Percentiles rank a stretch among this genome's conserved stretches.
phyloP scores from a whole-genome alignment of 2,888 invertebrate genomes.

The Lycia hirtaria region DNA sequence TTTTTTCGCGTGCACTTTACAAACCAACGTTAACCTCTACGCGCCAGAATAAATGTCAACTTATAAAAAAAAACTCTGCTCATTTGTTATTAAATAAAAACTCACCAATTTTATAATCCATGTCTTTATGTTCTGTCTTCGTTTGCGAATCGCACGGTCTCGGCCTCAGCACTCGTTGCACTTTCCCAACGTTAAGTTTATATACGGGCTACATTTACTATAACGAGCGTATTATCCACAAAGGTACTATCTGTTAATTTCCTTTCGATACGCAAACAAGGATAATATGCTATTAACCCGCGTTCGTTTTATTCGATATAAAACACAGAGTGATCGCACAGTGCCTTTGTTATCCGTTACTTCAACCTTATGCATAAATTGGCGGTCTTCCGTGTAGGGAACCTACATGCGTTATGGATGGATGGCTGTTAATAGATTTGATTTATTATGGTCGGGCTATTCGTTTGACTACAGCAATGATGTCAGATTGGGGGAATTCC shows the following conservation, averaged over 20 bases:
- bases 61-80: too few species aligned
- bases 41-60: background rate
- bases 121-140: constrained; percentile 19
- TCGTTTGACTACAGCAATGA: too few species aligned
- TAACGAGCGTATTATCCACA: constrained; percentile 49
- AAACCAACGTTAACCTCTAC: background rate
- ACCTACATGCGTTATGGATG: background rate
- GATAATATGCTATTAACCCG: constrained; percentile 47
- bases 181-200: constrained; percentile 44
- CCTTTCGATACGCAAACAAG: constrained; percentile 60
- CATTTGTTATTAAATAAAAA: too few species aligned
- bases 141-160: constrained; percentile 14
- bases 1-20: background rate
- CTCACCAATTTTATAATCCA: constrained; percentile 47
- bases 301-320: constrained; percentile 21
- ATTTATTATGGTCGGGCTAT: background rate
- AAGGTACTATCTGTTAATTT: constrained; percentile 55
- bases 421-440: background rate
- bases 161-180: constrained; percentile 20
- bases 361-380: constrained; percentile 21
- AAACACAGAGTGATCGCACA: constrained; percentile 37
- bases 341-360: constrained; percentile 30
- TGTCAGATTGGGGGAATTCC: too few species aligned
- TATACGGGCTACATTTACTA: constrained; percentile 53
- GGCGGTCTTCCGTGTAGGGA: constrained; percentile 24